Base-by-base conservation (phyloP, 2,113 vertebrate species). In the Oreochromis niloticus region DNA sequence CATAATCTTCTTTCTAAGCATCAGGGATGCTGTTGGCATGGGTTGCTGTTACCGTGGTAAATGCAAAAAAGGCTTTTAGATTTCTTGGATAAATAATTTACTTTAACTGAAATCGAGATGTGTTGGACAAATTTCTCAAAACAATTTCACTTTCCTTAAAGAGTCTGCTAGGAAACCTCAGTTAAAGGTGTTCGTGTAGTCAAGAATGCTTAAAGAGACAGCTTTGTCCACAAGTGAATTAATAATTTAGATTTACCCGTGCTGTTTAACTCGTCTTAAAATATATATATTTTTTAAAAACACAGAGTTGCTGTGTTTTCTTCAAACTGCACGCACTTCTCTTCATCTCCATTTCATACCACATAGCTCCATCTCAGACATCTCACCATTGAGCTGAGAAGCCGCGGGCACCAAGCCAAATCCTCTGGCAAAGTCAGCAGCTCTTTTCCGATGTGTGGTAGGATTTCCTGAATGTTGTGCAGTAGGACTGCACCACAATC, bases 41-140 rank as follows among this genome's bases (percentile, higher is more conserved):
- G 78, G 73, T 50, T 41, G 88, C 83, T 57, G 93, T 94, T 95
- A 88, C 95, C 91, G 90, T 89, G 94, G 94, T 91, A 92, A 93
- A 92, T 92, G 90, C 85, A 89, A 94, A 94, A 50, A 86, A 78
- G 80, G 84, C n/a, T 52, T 66, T 88, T 88, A 81, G 43, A 80
- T 88, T 79, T 79, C 68, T 88, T 57, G 83, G 63, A 71, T 92
- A 81, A 86, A 91, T 91, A 50, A 84, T 92, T 92, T 87, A 88
- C 46, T 93, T 89, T 85, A 90, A 91, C 83, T 90, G 39, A 59
- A 83, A 89, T 39, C 55, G 48, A 73, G 22, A 81, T 56, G 61
- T 52, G 27, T 34, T 34, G 27, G 73, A 46, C 48, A 30, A 56
- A 84, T 81, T 79, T 86, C 54, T 89, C 46, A 27, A 63, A 71